Conservation (phyloP, 2,113 vertebrate genomes). For the Rhipidura dahli region DNA sequence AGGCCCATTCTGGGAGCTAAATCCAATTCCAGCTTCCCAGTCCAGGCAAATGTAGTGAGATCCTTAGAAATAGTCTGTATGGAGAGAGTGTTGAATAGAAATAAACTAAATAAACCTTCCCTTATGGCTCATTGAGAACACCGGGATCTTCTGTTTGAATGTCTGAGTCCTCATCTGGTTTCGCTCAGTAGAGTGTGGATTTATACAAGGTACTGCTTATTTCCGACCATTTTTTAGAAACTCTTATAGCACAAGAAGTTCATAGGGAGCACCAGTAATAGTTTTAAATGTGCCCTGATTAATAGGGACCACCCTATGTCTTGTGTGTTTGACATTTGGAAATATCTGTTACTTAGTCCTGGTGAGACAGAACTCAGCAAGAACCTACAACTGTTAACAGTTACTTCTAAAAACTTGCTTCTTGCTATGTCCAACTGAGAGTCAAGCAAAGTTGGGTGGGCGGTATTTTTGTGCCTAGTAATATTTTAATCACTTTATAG, state of each 20-base stretch:
- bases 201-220: slow-evolving; percentile 34
- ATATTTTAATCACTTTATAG: background rate
- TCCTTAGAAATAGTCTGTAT: slow-evolving; percentile 16
- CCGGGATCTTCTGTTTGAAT: slow-evolving; percentile 15
- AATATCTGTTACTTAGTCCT: slow-evolving; percentile 59
- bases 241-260: background rate
- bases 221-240: slow-evolving; percentile 39
- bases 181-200: slow-evolving; percentile 21
- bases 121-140: slow-evolving; percentile 45
- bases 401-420: background rate
- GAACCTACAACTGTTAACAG: slow-evolving; percentile 13
- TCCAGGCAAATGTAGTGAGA: slow-evolving; percentile 39
- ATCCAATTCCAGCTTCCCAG: slow-evolving; percentile 43
- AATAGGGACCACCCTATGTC: slow-evolving; percentile 70
- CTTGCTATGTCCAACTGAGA: background rate
- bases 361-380: slow-evolving; percentile 46
- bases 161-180: slow-evolving; percentile 27
- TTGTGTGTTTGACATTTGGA: slow-evolving; percentile 61
- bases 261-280: slow-evolving; percentile 59
- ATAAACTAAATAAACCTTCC: slow-evolving; percentile 47
- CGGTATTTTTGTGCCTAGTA: background rate
- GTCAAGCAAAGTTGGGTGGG: background rate
- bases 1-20: slow-evolving; percentile 36
- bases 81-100: slow-evolving; percentile 21
- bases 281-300: slow-evolving; percentile 71